Percentiles rank a stretch among this genome's conserved stretches.
phyloP scores from a whole-genome alignment of 2,113 vertebrate genomes.

The Chaetura pelagica region DNA sequence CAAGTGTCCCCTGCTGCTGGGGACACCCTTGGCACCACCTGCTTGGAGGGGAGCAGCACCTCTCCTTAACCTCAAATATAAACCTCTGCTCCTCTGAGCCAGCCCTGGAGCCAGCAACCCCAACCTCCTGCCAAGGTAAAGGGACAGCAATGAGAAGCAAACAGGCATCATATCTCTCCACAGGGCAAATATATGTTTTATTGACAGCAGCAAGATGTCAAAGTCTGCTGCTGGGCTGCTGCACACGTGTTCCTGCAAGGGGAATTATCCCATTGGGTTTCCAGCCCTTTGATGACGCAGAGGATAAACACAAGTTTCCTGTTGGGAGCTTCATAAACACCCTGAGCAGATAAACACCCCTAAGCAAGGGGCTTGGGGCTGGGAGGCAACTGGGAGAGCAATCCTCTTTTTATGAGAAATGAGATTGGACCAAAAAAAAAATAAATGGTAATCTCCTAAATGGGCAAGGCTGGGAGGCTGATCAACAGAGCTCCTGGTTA shows the following conservation, averaged over 20 bases:
- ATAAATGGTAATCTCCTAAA: conserved; percentile 81
- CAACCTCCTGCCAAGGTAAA: neutral
- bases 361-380: conserved; percentile 17
- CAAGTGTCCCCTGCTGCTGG: neutral
- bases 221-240: conserved; percentile 12
- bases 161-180: neutral
- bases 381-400: conserved; percentile 60
- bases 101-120: neutral
- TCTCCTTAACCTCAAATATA: neutral
- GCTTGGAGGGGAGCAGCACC: neutral
- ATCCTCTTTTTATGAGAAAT: conserved; percentile 83
- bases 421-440: too few species aligned
- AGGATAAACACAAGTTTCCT: conserved; percentile 54
- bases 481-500: conserved; percentile 77
- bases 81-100: neutral
- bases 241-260: neutral
- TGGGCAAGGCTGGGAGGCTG: conserved; percentile 71
- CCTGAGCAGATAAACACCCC: conserved; percentile 30
- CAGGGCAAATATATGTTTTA: neutral
- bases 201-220: conserved; percentile 46
- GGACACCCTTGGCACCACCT: neutral
- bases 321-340: conserved; percentile 49
- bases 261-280: conserved; percentile 45
- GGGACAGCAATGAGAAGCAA: neutral
- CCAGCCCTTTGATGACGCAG: conserved; percentile 57